Percentiles rank a stretch among this genome's conserved stretches.
These are phyloP conservation scores for Leptobrachium ailaonicum DNA, from an alignment of 2,113 vertebrate species.

Conservation along the genomic window DNA sequence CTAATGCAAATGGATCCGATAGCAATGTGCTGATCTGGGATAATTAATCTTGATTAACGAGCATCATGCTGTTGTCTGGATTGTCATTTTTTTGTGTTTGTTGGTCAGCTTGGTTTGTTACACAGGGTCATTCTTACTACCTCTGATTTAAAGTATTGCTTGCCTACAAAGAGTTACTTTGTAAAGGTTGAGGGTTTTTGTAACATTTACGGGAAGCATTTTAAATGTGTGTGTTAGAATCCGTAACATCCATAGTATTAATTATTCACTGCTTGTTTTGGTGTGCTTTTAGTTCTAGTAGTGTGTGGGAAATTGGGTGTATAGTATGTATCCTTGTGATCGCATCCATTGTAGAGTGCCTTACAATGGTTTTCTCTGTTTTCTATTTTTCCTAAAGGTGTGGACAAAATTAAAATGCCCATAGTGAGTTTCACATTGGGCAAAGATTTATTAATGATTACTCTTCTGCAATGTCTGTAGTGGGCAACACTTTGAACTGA, in stretches of 20 bases:
- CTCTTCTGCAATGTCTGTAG: too few species aligned
- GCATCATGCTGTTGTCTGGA: neutral
- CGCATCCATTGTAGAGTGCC: conserved; percentile 1
- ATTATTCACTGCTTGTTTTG: neutral
- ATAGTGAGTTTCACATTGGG: neutral
- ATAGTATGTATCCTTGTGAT: neutral
- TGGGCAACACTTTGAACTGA: too few species aligned
- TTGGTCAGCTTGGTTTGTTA: neutral
- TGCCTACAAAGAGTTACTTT: neutral
- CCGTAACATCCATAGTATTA: neutral
- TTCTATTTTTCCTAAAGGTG: neutral
- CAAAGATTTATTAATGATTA: too few species aligned
- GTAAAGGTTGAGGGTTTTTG: neutral
- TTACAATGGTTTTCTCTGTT: neutral
- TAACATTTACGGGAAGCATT: neutral
- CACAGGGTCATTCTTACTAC: conserved; percentile 18
- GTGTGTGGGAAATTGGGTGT: neutral
- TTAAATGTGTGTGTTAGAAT: neutral
- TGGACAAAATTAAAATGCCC: neutral
- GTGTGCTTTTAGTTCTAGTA: neutral
- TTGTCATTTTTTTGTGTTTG: neutral
- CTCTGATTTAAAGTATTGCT: conserved; percentile 12
- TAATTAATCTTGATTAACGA: neutral
- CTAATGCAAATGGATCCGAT: too few species aligned
- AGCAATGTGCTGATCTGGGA: neutral